Base-by-base conservation (phyloP, 2,797 vertebrate species). In the Pempheris klunzingeri region DNA sequence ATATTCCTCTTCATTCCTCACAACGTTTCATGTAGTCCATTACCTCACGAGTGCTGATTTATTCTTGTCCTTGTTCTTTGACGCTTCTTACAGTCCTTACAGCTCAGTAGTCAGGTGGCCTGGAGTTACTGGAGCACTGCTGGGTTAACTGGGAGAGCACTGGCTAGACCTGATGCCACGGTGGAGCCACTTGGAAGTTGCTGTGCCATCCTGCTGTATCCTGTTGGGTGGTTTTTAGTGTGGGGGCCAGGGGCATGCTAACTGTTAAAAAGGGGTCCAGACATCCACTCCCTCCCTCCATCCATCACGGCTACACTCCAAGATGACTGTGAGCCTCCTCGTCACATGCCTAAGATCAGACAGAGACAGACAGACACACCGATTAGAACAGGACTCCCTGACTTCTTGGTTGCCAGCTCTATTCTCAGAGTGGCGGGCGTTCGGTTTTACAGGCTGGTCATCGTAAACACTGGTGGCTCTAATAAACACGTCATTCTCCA, bases 271-370 rank as follows among this genome's bases (percentile, higher is more conserved):
- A 44, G 55, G 79, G 71, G 65, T 82, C 69, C 81, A 81, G 78
- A 71, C 82, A 26, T 81, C 68, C 71, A 74, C 74, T 82, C 85
- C 80, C 71, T 77, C 75, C 30, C 30, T 32, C 30, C 80, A 61
- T 81, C 86, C 64, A 30, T 79, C 55, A 58, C 77, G 86, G 87
- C 84, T 85, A 12, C 69, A 18, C 84, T 91, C 87, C 83, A 83
- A 57, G 69, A 62, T n/a, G 78, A 74, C 79, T 76, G 76, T 61
- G 62, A 68, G 71, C 79, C 59, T 66, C 74, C 32, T 39, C 43
- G 71, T 95, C 91, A 96, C 95, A 96, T 96, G 85, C 90, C 95
- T 96, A 44, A 30, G 77, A 77, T 79, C 57, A 84, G 90, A 92
- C 80, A 83, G 36, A 67, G 83, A 83, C 41, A 38, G 86, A 83